Conservation (phyloP, 1,140 invertebrate genomes). For the Eufriesea mexicana region DNA sequence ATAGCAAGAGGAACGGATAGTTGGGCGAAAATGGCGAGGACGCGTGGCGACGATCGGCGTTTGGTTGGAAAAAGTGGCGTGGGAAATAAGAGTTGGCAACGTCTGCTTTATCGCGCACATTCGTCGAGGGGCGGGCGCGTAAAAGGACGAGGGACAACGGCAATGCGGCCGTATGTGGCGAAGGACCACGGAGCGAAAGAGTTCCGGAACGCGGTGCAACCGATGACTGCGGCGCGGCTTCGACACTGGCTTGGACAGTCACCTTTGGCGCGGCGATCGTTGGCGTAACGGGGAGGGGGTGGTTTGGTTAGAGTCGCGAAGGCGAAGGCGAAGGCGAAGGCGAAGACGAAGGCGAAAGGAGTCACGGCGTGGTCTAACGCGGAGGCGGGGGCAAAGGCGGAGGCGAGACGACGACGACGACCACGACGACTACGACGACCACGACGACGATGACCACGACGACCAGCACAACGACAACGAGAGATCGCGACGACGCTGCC, state of each 20-base stretch:
- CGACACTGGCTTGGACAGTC: conserved; percentile 80
- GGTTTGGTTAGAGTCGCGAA: conserved; percentile 40
- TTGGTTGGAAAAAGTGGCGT: no score
- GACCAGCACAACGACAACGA: no score
- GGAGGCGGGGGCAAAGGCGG: conserved; percentile 34
- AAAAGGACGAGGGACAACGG: no score
- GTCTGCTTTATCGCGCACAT: neutral
- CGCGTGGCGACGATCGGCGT: no score
- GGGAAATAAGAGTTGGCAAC: neutral
- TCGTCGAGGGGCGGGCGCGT: neutral
- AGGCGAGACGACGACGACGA: no score
- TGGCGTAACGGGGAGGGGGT: conserved; percentile 22
- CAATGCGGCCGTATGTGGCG: no score
- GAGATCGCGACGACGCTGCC: no score
- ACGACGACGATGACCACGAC: no score
- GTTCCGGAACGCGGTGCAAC: conserved; percentile 76
- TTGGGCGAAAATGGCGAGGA: no score
- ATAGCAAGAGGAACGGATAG: no score
- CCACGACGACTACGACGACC: no score
- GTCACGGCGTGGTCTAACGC: conserved; percentile 44
- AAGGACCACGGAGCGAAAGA: conserved; percentile 4
- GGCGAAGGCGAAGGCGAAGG: conserved; percentile 34
- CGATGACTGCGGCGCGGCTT: conserved; percentile 79
- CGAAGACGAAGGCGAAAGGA: conserved; percentile 50
- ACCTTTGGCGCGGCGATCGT: conserved; percentile 65